A percentile compares a stretch with the other conserved stretches of the same genome.
Conservation (phyloP, 2,888 invertebrate genomes). For the Drosophila ustulata region DNA sequence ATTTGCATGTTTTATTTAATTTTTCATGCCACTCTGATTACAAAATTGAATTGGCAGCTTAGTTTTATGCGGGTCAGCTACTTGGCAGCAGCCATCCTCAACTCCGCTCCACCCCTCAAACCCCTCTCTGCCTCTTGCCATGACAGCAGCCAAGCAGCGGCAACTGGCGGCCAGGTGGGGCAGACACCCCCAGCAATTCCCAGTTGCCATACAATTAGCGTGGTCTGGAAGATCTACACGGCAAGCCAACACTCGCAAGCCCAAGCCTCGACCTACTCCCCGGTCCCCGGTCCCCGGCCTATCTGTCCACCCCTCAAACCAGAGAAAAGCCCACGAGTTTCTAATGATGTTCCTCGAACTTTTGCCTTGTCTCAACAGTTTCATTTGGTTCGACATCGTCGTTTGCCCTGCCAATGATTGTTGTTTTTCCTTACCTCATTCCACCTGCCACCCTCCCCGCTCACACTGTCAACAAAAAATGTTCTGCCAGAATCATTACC, state of each 20-base stretch:
- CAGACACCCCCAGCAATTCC: conserved; percentile 29
- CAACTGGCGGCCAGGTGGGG: conserved; percentile 30
- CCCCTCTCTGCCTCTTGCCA: background rate
- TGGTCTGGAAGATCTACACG: conserved; percentile 43
- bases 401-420: conserved; percentile 54
- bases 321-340: conserved; percentile 46
- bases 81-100: conserved; percentile 38
- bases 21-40: conserved; percentile 80
- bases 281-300: background rate
- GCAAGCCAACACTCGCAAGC: conserved; percentile 7
- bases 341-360: conserved; percentile 73
- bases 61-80: conserved; percentile 71
- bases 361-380: conserved; percentile 64
- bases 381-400: conserved; percentile 69
- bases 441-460: background rate
- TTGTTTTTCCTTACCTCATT: conserved; percentile 55
- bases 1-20: conserved; percentile 80
- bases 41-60: conserved; percentile 81
- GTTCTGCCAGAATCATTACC: conserved; percentile 54
- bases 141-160: background rate
- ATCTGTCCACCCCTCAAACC: background rate
- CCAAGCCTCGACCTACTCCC: background rate
- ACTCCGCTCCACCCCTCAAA: background rate
- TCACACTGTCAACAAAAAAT: conserved; percentile 52
- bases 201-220: conserved; percentile 78